phyloP scores from a whole-genome alignment of 1,140 invertebrate species.

The Drosophila melanogaster region Release_6_plus_ISO1_MT NT_037436.4:11263501-11264000 shows the following conservation, averaged over 20 bases:
- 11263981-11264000: constrained; percentile 60
- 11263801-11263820: constrained; percentile 36
- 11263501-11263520: background rate
- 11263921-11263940: constrained; percentile 32
- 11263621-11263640: constrained; percentile 20
- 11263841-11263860: constrained; percentile 6
- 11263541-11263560: background rate
- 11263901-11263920: constrained; percentile 38
- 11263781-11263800: constrained; percentile 58
- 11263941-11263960: constrained; percentile 38
- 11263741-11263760: constrained; percentile 49
- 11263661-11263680: too few relatives aligned
- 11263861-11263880: constrained; percentile 40
- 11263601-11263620: constrained; percentile 25
- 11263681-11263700: constrained; percentile 28
- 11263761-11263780: constrained; percentile 64
- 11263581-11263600: constrained; percentile 7
- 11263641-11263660: constrained; percentile 22
- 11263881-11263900: constrained; percentile 28
- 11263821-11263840: too few relatives aligned
- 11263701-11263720: constrained; percentile 47
- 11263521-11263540: background rate
- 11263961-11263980: constrained; percentile 15
- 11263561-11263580: constrained; percentile 6
- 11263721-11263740: constrained; percentile 49